A percentile compares a stretch with the other conserved stretches of the same genome.
These are phyloP conservation scores for Orthosia gothica DNA, from an alignment of 2,888 invertebrate species.

Conservation along the genomic window DNA sequence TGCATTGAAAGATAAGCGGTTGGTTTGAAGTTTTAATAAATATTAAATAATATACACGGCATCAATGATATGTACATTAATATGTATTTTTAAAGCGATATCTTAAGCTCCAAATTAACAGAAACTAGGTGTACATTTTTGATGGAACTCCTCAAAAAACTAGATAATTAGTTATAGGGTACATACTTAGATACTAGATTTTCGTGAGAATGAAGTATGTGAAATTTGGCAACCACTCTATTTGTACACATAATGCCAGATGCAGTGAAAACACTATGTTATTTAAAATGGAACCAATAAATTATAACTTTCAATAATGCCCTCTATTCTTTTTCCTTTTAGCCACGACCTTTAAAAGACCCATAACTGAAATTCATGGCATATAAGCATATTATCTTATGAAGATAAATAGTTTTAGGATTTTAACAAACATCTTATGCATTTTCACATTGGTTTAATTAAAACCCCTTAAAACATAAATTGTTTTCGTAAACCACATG, in stretches of 20 bases:
- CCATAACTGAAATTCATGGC: neutral
- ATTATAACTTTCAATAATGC: neutral
- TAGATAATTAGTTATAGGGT: neutral
- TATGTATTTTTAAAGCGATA: too few species aligned
- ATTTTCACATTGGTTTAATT: too few species aligned
- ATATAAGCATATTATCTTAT: neutral
- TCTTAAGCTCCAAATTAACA: neutral
- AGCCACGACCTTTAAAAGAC: neutral
- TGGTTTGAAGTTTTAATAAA: constrained; percentile 2
- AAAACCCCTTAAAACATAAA: too few species aligned
- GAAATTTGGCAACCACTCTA: constrained; percentile 12
- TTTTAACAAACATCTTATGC: neutral
- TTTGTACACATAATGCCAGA: constrained; percentile 13
- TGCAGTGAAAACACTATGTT: neutral
- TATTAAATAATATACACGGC: neutral
- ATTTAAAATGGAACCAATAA: neutral
- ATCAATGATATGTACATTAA: neutral
- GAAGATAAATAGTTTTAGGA: neutral
- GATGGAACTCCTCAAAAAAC: neutral
- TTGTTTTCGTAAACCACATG: neutral
- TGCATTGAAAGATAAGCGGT: constrained; percentile 3
- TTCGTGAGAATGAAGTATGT: neutral
- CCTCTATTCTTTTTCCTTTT: neutral
- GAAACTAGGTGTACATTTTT: neutral
- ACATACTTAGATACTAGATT: neutral